phyloP scores from a whole-genome alignment of 2,888 invertebrate genomes.

The Apodemia mormo region DNA sequence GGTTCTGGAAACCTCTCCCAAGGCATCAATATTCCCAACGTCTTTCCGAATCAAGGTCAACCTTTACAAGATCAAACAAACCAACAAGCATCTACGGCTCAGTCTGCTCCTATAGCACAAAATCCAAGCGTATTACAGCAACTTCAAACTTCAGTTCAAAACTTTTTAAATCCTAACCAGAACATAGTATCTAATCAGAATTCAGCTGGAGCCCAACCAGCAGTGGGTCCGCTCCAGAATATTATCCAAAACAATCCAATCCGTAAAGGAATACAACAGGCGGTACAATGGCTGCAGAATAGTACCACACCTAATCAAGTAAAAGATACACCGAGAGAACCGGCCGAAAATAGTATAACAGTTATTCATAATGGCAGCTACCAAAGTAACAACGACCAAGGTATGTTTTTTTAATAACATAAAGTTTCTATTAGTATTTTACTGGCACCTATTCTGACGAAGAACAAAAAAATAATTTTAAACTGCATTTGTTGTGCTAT shows the following conservation, averaged over 20 bases:
- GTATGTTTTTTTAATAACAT: conserved; percentile 24
- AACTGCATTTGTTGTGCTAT: no score
- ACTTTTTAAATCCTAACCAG: not conserved
- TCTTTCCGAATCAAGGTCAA: not conserved
- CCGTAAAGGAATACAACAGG: conserved; percentile 49
- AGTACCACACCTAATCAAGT: conserved; percentile 50
- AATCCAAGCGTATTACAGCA: not conserved
- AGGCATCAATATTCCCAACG: not conserved
- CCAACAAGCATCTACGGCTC: not conserved
- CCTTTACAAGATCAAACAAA: not conserved
- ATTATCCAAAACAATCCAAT: conserved; percentile 52
- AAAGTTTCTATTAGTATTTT: no score
- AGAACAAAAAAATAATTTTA: no score
- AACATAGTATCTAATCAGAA: not conserved
- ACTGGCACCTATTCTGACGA: no score
- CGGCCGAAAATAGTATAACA: conserved; percentile 34
- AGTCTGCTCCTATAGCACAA: not conserved
- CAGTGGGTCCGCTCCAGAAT: conserved; percentile 49
- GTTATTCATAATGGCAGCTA: conserved; percentile 39
- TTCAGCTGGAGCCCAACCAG: conserved; percentile 17
- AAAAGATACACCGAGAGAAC: conserved; percentile 40
- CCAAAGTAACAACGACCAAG: conserved; percentile 30
- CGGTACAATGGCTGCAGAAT: conserved; percentile 52
- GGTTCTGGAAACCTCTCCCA: not conserved
- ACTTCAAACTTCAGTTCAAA: not conserved